These are phyloP conservation scores for Caenorhabditis sp. DNA, from an alignment of 2,888 invertebrate species.

Conservation along the genomic window DNA sequence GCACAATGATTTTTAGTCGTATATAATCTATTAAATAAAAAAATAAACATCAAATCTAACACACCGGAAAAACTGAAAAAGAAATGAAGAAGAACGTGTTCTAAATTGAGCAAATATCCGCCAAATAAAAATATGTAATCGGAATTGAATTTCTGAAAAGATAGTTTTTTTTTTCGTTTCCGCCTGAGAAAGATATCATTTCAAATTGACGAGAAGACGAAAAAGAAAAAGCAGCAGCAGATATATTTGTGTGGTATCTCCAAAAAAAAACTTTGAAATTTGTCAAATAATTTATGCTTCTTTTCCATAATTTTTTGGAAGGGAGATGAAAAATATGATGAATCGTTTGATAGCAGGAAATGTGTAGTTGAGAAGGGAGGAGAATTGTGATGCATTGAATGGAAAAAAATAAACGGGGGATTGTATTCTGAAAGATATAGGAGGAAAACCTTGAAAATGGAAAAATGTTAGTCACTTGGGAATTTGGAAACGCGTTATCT, in stretches of 20 bases:
- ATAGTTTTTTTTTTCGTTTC: background rate
- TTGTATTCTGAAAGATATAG: background rate
- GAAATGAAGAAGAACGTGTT: background rate
- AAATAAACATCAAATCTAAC: background rate
- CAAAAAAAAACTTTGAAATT: conserved; percentile 4
- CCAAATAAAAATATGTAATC: conserved; percentile 1
- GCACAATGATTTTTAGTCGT: no score
- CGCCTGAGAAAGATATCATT: background rate
- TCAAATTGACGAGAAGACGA: background rate
- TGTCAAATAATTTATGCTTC: conserved; percentile 10
- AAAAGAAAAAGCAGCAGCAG: background rate
- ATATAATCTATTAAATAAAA: no score
- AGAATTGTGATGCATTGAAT: background rate
- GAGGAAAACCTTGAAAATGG: no score
- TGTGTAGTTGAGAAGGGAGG: background rate
- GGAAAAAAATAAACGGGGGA: background rate
- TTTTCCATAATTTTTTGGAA: background rate
- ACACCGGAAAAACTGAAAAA: background rate
- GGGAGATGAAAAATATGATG: background rate
- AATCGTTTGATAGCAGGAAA: conserved; percentile 1
- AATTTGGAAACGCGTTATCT: background rate
- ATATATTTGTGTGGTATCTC: background rate
- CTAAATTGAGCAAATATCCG: background rate
- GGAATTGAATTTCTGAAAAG: conserved; percentile 1
- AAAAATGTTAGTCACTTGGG: no score